Base-by-base conservation (phyloP, 30 jellyfish, hydroid and myxozoan genomes). In the Hydractinia echinata region DNA sequence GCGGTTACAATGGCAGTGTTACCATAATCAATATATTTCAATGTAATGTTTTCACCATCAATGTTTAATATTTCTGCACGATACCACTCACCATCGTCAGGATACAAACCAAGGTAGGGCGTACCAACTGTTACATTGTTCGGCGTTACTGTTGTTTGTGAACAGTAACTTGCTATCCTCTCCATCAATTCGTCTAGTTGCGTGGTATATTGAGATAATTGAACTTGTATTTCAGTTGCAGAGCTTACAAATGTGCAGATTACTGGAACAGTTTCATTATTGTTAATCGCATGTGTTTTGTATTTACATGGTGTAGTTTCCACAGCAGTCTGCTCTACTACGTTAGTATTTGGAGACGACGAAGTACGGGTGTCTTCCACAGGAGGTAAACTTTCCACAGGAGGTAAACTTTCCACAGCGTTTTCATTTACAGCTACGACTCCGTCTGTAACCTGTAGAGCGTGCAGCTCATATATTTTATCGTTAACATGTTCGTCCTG, bases 161-260 rank as follows among this genome's bases (percentile, higher is more conserved):
- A 30, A 51, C 50, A 50, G 19, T 44, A 78, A 71, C 55, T n/a
- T 9, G 10, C 60, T 71, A 88, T 85, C 10, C 76, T 81, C 21
- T 82, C 81, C 96, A 88, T 88, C 70, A 88, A 72, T 44, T 72
- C 61, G 73, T 88, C 96, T 48, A 88, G 58, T 30, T 88, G 79
- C 60, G 72, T 85, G n/a, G 16, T 58, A 51, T 62, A 69, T 16
- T 67, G 53, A 16, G 89, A 7, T 21, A 78, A 80, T 73, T 88
- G 96, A 70, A 88, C 82, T 55, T 56, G 73, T 60, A 88, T 67
- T 11, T 71, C 19, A 53, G 71, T 20, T 8, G 49, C 79, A 61
- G 76, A 81, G 48, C 77, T 80, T 10, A 88, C 79, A 55, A 49
- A 72, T 11, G 81, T 52, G 76, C 92, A 88, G 1, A 77, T 13